Evolutionary conservation across 2,888 invertebrate genomes (phyloP), one percentile per base, ranked within the genome.

Genomic region (Pseudoips prasinana): DNA sequence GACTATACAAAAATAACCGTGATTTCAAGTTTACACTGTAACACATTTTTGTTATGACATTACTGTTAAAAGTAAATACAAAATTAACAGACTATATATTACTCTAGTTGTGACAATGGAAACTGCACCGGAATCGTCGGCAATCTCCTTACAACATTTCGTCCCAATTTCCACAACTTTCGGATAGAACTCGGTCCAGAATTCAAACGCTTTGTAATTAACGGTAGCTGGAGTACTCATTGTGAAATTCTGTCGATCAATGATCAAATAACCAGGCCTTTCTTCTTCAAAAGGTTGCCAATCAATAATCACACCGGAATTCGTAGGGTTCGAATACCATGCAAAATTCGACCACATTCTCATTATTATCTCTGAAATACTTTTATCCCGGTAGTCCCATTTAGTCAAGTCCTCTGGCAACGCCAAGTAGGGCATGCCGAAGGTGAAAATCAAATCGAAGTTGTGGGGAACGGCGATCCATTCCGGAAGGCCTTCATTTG

Each of bases 181-280:
- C 0, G 95, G 95, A 67, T 94, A 96, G 70, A 95, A 95, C 42
- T 94, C 92, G 55, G 95, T 94, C 96, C 96, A 96, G 78, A 96
- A 96, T 44, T 93, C 92, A 46, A 95, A 91, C 10, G 94, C 92
- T 62, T 93, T 94, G 61, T 94, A 94, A 75, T 95, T 94, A 17
- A 95, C 88, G 17, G 87, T 90, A 1, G 84, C 86, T 0, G 91
- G 73, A 51, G 92, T 91, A 54, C 93, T 94, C 92, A 95, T 95
- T 43, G 93, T 93, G 59, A 95, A 94, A 56, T 92, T 94, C 46
- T 86, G 78, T 29, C 93, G 90, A 65, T 95, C 94, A 27, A 96
- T 92, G 11, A 95, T 92, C 33, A 95, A 86, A 58, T 94, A 91
- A 0, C 92, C 92, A 0, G 94, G 94, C 50, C 90, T 91, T 8